Conservation (phyloP, 2,113 vertebrate genomes). For the Oxygymnocypris stewartii region DNA sequence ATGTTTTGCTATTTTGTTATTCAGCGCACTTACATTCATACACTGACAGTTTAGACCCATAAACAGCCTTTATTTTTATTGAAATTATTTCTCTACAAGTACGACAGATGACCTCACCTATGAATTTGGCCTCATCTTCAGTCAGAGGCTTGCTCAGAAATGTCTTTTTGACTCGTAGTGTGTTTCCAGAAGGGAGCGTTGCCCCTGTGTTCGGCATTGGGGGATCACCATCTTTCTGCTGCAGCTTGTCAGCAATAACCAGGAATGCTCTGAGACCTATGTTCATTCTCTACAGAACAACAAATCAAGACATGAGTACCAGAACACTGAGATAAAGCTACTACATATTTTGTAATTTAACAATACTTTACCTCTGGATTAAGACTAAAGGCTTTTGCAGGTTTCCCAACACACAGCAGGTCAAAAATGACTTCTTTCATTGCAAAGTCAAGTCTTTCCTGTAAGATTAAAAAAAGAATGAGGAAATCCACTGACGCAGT, state of each 20-base stretch:
- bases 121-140: conserved; percentile 97
- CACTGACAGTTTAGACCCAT: neutral
- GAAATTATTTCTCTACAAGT: neutral
- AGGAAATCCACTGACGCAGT: neutral
- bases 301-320: neutral
- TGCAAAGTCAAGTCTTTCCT: conserved; percentile 98
- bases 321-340: neutral
- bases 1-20: neutral
- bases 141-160: conserved; percentile 97
- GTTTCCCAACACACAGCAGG: conserved; percentile 94
- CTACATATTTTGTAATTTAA: neutral
- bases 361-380: conserved; percentile 89
- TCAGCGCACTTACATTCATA: neutral
- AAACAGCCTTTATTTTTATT: neutral
- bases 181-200: conserved; percentile 95
- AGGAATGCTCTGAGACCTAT: conserved; percentile 95
- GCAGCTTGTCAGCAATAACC: conserved; percentile 95
- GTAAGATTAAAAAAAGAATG: conserved; percentile 37
- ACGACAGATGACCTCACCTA: conserved; percentile 73
- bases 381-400: conserved; percentile 97
- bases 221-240: conserved; percentile 96
- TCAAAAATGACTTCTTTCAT: conserved; percentile 99
- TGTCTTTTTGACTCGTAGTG: conserved; percentile 94
- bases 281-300: conserved; percentile 91
- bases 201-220: conserved; percentile 98